Evolutionary conservation across 2,888 invertebrate genomes (phyloP).

Genomic region (Thecocarcelia acutangulata): DNA sequence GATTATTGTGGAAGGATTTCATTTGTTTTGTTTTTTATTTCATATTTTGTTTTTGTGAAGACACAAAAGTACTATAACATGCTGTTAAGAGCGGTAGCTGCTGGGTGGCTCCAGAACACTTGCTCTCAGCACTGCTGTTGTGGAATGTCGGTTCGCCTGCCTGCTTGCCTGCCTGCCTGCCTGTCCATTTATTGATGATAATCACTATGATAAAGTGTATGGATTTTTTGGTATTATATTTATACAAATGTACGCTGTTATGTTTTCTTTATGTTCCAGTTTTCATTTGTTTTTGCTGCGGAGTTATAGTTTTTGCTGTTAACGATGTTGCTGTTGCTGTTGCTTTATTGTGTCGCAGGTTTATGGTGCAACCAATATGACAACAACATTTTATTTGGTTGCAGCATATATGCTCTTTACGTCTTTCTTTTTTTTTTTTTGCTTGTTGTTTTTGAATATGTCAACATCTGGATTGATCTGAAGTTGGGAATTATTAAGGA

Average conservation of each 20-base stretch:
- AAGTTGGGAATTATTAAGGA: conserved; percentile 67
- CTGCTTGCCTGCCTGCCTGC: not conserved
- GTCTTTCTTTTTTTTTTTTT: conserved; percentile 19
- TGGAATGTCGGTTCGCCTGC: not conserved
- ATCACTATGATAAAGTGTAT: conserved; percentile 66
- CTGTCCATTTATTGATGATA: conserved; percentile 67
- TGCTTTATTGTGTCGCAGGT: conserved; percentile 46
- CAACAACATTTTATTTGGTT: conserved; percentile 67
- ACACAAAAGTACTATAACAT: conserved; percentile 44
- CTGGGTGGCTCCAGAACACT: not conserved
- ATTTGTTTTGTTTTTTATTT: conserved; percentile 51
- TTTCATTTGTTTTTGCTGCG: conserved; percentile 31
- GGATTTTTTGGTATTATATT: conserved; percentile 62
- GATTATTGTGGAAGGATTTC: conserved; percentile 53
- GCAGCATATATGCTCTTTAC: conserved; percentile 1
- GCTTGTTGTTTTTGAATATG: conserved; percentile 39
- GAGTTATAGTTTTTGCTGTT: conserved; percentile 6
- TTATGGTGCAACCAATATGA: conserved; percentile 61
- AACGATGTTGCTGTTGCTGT: conserved; percentile 14
- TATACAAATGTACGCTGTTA: conserved; percentile 11
- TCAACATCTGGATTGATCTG: conserved; percentile 66
- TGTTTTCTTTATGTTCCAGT: conserved; percentile 43
- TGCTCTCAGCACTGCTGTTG: conserved; percentile 9
- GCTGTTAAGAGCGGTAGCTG: not conserved
- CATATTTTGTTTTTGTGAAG: conserved; percentile 41